Evolutionary conservation across 2,797 vertebrate genomes (phyloP).

Genomic region (Hypotaenidia philippensis): DNA sequence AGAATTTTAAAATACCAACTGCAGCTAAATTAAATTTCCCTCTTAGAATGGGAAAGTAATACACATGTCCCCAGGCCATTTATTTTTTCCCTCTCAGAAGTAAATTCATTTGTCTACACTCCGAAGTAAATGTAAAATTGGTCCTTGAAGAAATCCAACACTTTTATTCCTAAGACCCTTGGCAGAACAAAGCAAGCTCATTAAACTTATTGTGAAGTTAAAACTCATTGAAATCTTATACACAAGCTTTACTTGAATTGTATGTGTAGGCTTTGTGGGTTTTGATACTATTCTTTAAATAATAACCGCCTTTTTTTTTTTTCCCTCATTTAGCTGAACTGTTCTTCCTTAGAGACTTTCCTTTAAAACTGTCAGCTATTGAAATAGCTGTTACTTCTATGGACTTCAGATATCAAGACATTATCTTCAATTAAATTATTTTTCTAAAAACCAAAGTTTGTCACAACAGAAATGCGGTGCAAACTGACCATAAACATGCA

Average conservation of each 20-base stretch:
- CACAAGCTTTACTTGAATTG: neutral
- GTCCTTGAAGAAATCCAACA: neutral
- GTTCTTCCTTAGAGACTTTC: neutral
- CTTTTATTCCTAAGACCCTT: neutral
- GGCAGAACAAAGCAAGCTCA: neutral
- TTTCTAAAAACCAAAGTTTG: neutral
- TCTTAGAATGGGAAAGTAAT: neutral
- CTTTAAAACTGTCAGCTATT: neutral
- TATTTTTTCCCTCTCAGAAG: neutral
- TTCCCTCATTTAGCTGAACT: neutral
- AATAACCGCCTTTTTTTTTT: neutral
- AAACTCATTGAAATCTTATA: neutral
- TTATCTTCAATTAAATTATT: neutral
- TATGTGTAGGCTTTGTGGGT: neutral
- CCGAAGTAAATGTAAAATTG: neutral
- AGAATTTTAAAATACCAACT: neutral
- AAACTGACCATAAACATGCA: neutral
- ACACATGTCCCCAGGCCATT: neutral
- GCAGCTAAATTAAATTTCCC: neutral
- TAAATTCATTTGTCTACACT: constrained; percentile 28
- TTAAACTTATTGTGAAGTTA: neutral
- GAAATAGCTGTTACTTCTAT: neutral
- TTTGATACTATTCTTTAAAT: neutral
- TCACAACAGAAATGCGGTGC: neutral
- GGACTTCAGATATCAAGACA: neutral